Evolutionary conservation across 2,113 vertebrate species (phyloP), one percentile per base, ranked within the genome.

Genomic region (Glaucomys volans): DNA sequence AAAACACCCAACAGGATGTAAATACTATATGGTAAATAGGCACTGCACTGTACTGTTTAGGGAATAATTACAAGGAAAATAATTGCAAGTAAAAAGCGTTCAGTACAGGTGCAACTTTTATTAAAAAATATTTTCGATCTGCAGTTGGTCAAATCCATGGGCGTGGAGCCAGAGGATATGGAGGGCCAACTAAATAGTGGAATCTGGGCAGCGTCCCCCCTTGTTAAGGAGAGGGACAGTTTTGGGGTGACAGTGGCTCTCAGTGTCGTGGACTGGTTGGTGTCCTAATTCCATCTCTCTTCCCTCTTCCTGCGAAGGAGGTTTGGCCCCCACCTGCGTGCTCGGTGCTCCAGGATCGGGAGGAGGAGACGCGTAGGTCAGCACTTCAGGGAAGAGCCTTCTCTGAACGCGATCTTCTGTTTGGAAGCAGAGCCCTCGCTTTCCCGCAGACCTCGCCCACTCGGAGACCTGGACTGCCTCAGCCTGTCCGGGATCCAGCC

Each of bases 391-490:
- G 37, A 18, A 54, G 30, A 1, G 71, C 50, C 42, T 79, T 89
- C 86, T 95, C 47, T 47, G 82, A 88, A 95, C 50, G 28, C 74
- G 66, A 76, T 85, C 40, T 74, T 62, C 40, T 91, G 26, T 44
- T 92, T 64, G 74, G 59, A 94, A 97, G 86, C 14, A 1, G 0
- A 69, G 30, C 6, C 22, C 20, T 79, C 71, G 16, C 44, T 84
- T 76, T 83, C 52, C 83, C n/a, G 11, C 1, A 40, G 59, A 52
- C 52, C 24, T n/a, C 91, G 32, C 57, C 40, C 18, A 28, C 44
- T 64, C 47, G 64, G 74, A 12, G 40, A 42, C 22, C 10, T 86
- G 42, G 42, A 57, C 77, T 74, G 3, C 59, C 22, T 88, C 59
- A 40, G 54, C n/a, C 57, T 24, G 24, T 59, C 57, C 24, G 9